phyloP scores from a whole-genome alignment of 2,888 invertebrate genomes.

The Polietes domitor region DNA sequence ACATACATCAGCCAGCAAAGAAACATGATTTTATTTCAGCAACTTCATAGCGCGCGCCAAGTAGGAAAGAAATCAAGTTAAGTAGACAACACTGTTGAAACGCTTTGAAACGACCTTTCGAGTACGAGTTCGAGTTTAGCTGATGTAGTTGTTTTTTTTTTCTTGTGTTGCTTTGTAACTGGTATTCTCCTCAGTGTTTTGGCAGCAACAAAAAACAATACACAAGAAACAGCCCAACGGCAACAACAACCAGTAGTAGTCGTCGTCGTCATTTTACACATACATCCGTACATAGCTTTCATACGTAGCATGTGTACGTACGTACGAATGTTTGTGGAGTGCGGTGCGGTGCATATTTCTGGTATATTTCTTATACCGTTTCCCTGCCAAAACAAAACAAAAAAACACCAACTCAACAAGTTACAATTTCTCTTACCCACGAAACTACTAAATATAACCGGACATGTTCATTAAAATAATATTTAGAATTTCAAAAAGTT shows the following conservation, averaged over 20 bases:
- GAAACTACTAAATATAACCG: not conserved
- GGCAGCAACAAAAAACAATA: constrained; percentile 34
- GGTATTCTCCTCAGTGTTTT: constrained; percentile 52
- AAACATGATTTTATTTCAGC: constrained; percentile 70
- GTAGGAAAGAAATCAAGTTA: constrained; percentile 39
- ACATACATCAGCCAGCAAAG: constrained; percentile 72
- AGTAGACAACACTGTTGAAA: constrained; percentile 77
- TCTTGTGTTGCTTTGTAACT: constrained; percentile 59
- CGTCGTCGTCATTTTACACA: not conserved
- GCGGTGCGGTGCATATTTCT: not conserved
- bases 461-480: too few species aligned
- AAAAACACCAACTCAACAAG: constrained; percentile 29
- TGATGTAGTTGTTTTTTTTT: constrained; percentile 52
- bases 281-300: not conserved
- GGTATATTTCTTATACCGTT: not conserved
- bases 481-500: not conserved
- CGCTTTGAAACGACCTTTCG: constrained; percentile 80
- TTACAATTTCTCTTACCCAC: constrained; percentile 1
- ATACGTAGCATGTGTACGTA: not conserved
- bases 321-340: too few species aligned
- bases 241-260: constrained; percentile 14
- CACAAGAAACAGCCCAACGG: constrained; percentile 78
- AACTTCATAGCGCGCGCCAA: constrained; percentile 25
- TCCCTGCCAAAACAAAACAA: not conserved
- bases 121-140: constrained; percentile 75